phyloP scores from a whole-genome alignment of 1,140 invertebrate species.

The Samia ricini region DNA sequence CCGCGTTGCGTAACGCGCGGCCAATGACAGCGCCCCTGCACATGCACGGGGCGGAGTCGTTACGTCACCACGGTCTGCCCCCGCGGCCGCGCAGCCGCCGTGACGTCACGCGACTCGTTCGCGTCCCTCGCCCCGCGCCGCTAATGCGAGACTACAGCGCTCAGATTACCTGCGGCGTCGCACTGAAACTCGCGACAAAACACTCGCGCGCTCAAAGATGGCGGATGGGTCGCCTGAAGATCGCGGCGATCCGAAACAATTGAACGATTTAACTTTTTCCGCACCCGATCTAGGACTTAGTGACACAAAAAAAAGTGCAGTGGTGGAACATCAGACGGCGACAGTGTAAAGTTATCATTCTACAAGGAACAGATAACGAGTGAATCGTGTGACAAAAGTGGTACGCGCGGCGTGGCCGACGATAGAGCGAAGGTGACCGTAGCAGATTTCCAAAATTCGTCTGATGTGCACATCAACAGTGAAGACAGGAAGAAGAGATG shows the following conservation, averaged over 20 bases:
- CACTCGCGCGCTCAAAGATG: slow-evolving; percentile 76
- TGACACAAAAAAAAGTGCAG: slow-evolving; percentile 75
- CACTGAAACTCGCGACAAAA: slow-evolving; percentile 68
- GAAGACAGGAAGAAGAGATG: slow-evolving; percentile 89
- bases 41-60: slow-evolving; percentile 71
- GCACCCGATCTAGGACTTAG: slow-evolving; percentile 55
- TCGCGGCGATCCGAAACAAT: slow-evolving; percentile 55
- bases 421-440: slow-evolving; percentile 44
- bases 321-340: slow-evolving; percentile 55
- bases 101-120: slow-evolving; percentile 60
- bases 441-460: slow-evolving; percentile 52
- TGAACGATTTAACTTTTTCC: slow-evolving; percentile 73
- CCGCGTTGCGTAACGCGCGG: slow-evolving; percentile 71
- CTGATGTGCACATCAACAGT: slow-evolving; percentile 54
- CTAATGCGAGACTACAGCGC: slow-evolving; percentile 57
- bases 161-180: slow-evolving; percentile 51
- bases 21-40: slow-evolving; percentile 71
- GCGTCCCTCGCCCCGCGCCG: slow-evolving; percentile 46
- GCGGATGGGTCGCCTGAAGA: slow-evolving; percentile 72
- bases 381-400: slow-evolving; percentile 73
- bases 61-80: slow-evolving; percentile 67
- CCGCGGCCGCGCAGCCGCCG: slow-evolving; percentile 67
- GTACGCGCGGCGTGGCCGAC: slow-evolving; percentile 68
- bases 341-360: slow-evolving; percentile 67
- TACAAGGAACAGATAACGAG: slow-evolving; percentile 63